Base-by-base conservation (phyloP, 2,113 vertebrate species). In the Ceyx cyanopectus region DNA sequence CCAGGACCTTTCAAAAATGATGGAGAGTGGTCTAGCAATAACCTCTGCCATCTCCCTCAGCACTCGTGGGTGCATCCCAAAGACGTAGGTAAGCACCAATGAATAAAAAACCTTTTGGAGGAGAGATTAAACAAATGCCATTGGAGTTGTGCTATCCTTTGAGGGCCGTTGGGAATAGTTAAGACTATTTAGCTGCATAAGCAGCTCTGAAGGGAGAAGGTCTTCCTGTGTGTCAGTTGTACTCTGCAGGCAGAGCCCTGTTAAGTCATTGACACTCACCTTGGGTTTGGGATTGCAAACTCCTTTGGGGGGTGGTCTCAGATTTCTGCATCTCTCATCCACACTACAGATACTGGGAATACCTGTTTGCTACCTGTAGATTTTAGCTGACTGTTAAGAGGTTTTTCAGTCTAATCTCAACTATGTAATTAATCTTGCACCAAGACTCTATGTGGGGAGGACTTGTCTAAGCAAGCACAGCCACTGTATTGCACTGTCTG, bases 391-490 rank as follows among this genome's bases (percentile, higher is more conserved):
- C 22, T 27, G 11, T 17, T 7, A 61, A 70, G 8, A 43, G 45
- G 3, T 34, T 69, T 69, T 54, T 68, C 23, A 45, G 12, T 40
- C 23, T 63, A 73, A 40, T 63, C 14, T 6, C 8, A 63, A 3
- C 10, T 43, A 21, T 5, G 14, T 23, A 37, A 16, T 7, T 23
- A 37, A 16, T 7, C 1, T 9, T 78, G 12, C 7, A 26, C 22
- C 22, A 69, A 58, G 9, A n/a, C 6, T 40, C 6, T 20, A 22
- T 1, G 2, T 1, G 2, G 18, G 14, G 5, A 84, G 13, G 20
- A 32, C 10, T 54, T 26, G 13, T 12, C 34, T 73, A 77, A 69
- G 14, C 9, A 45, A 76, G 10, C 5, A 14, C 12, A 48, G 14
- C 6, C 18, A 15, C 8, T 23, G 4, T 15, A 53, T 16, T 53